A percentile compares a stretch with the other conserved stretches of the same genome.
phyloP scores from a whole-genome alignment of 2,113 vertebrate species.

The Taurulus bubalis region DNA sequence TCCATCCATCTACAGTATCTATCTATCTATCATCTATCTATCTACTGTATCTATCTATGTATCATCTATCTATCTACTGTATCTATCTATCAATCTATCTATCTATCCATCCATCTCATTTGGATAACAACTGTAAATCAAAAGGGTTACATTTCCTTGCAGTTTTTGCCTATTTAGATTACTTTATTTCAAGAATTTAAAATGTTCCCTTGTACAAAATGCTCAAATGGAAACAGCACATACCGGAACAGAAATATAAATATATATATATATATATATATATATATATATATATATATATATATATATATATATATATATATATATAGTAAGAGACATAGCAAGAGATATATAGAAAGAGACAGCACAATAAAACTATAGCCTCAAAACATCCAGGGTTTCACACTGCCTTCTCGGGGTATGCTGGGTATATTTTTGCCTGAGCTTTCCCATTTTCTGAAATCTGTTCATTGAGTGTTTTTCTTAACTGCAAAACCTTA shows the following conservation, averaged over 20 bases:
- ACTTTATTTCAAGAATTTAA: constrained; percentile 14
- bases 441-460: constrained; percentile 6
- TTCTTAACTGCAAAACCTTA: not conserved
- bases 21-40: too few relatives aligned
- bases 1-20: too few relatives aligned
- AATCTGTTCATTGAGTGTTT: constrained; percentile 12
- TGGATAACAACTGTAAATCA: not conserved
- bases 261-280: too few relatives aligned
- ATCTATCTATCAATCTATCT: not conserved
- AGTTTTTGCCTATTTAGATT: constrained; percentile 7
- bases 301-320: too few relatives aligned
- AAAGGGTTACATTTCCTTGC: not conserved
- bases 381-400: constrained; percentile 40
- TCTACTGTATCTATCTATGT: not conserved
- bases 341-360: constrained; percentile 35
- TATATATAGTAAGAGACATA: too few relatives aligned
- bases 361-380: constrained; percentile 47
- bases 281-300: too few relatives aligned
- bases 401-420: constrained; percentile 26
- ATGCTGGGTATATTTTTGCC: constrained; percentile 13
- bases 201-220: constrained; percentile 32
- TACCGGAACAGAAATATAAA: constrained; percentile 21
- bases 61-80: not conserved
- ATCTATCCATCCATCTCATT: not conserved
- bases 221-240: constrained; percentile 29